phyloP scores from a whole-genome alignment of 1,140 invertebrate genomes.

The Ptiloglossa arizonensis region DNA sequence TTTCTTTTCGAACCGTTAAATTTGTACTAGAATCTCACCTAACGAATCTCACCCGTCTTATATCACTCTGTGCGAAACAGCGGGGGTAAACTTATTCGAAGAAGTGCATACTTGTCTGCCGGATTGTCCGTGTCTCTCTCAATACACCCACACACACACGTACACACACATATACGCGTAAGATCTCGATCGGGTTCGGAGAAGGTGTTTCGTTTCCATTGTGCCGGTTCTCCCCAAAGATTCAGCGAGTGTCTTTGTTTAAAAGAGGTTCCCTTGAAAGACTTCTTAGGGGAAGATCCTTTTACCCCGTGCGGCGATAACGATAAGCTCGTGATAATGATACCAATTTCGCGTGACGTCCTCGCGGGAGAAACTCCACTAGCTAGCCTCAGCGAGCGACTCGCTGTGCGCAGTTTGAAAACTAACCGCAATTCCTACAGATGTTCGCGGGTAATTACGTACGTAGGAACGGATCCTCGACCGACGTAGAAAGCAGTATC shows the following conservation, averaged over 20 bases:
- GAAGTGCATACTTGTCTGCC: too few species aligned
- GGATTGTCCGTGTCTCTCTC: too few species aligned
- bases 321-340: constrained; percentile 60
- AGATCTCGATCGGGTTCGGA: not conserved
- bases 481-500: not conserved
- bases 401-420: constrained; percentile 37
- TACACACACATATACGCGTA: too few species aligned
- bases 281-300: constrained; percentile 27
- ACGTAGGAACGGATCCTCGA: not conserved
- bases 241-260: constrained; percentile 14
- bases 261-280: constrained; percentile 26
- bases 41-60: too few species aligned
- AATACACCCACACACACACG: too few species aligned
- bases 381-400: too few species aligned
- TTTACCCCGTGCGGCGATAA: constrained; percentile 48
- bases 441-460: constrained; percentile 50
- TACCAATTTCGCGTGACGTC: constrained; percentile 48
- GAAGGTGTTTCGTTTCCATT: not conserved
- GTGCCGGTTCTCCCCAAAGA: not conserved
- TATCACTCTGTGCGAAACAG: too few species aligned
- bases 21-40: too few species aligned
- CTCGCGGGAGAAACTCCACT: constrained; percentile 6
- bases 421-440: constrained; percentile 35
- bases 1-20: too few species aligned
- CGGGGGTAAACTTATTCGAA: too few species aligned